These are phyloP conservation scores for Erithacus rubecula DNA, from an alignment of 2,797 vertebrate genomes.

Conservation along the genomic window DNA sequence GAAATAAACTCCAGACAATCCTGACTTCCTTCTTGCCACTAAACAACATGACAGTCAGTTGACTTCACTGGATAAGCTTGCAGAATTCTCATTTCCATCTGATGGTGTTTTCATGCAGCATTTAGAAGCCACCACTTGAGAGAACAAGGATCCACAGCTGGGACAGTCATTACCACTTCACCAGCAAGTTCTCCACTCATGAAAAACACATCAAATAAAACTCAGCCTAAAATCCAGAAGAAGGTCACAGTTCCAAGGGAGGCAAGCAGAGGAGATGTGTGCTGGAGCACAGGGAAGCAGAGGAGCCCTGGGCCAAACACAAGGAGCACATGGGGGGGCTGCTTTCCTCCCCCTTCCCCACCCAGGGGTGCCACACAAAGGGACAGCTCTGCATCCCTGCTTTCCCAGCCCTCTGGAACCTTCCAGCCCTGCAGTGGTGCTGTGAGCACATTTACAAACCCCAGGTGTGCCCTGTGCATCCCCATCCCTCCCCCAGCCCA, in stretches of 20 bases:
- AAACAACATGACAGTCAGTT: neutral
- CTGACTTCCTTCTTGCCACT: neutral
- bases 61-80: neutral
- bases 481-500: neutral
- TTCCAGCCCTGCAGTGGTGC: neutral
- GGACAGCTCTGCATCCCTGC: neutral
- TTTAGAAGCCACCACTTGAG: neutral
- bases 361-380: neutral
- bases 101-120: neutral
- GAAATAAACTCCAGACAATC: neutral
- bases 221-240: neutral
- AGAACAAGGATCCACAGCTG: neutral
- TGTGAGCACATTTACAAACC: neutral
- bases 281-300: accelerated
- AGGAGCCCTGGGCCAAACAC: neutral
- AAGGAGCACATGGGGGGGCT: accelerated
- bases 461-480: neutral
- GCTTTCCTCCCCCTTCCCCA: neutral
- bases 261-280: neutral
- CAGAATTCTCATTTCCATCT: neutral
- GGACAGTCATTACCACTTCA: neutral
- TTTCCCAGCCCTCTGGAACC: neutral
- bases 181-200: neutral
- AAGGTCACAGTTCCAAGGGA: neutral
- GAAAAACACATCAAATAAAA: neutral